Conservation (phyloP, 2,888 invertebrate genomes). For the Drosophila emarginata region DNA sequence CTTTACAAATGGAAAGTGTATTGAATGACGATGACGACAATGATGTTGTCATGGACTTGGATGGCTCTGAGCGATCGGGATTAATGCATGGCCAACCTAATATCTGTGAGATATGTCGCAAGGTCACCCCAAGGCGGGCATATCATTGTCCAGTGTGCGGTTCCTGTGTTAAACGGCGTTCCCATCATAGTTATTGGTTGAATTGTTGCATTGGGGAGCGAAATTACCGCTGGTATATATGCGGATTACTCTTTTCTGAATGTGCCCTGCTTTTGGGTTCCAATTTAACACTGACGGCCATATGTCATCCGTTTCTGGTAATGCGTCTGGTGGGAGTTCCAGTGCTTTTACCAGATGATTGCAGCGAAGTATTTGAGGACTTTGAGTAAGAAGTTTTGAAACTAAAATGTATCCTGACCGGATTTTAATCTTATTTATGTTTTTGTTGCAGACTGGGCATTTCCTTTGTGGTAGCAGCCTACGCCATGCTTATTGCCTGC, state of each 20-base stretch:
- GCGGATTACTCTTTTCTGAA: slow-evolving; percentile 87
- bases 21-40: slow-evolving; percentile 61
- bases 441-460: slow-evolving; percentile 84
- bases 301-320: slow-evolving; percentile 88
- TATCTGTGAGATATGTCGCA: slow-evolving; percentile 85
- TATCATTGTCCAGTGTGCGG: slow-evolving; percentile 92
- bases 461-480: slow-evolving; percentile 85
- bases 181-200: slow-evolving; percentile 92
- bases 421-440: neutral
- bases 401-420: too few relatives aligned
- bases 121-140: slow-evolving; percentile 87
- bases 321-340: slow-evolving; percentile 77
- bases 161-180: slow-evolving; percentile 89
- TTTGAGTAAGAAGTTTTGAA: slow-evolving; percentile 85
- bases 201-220: slow-evolving; percentile 92
- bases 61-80: slow-evolving; percentile 53
- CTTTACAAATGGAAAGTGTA: slow-evolving; percentile 67
- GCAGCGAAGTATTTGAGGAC: slow-evolving; percentile 91
- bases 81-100: slow-evolving; percentile 76
- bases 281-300: slow-evolving; percentile 92
- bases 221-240: slow-evolving; percentile 90
- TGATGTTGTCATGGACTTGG: slow-evolving; percentile 38
- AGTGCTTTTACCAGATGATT: slow-evolving; percentile 91
- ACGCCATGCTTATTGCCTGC: slow-evolving; percentile 83
- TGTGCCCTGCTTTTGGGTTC: slow-evolving; percentile 88